phyloP scores from a whole-genome alignment of 1,140 invertebrate genomes.

The Halesus radiatus region DNA sequence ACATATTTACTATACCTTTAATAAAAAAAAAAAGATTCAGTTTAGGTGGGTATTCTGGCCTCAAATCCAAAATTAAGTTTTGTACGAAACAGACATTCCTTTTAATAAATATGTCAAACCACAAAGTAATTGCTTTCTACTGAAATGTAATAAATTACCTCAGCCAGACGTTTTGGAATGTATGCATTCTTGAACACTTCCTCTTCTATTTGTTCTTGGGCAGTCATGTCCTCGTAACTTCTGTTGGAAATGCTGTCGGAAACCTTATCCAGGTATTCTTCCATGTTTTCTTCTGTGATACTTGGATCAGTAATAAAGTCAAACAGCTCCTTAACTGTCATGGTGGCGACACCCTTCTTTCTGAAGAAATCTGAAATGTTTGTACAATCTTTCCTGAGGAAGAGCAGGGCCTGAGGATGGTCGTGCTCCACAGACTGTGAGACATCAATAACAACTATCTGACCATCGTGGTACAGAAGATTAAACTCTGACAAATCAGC shows the following conservation, averaged over 20 bases:
- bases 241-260: constrained; percentile 76
- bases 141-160: constrained; percentile 76
- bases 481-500: constrained; percentile 99
- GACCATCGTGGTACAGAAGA: constrained; percentile 87
- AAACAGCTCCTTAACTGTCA: constrained; percentile 94
- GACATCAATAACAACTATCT: constrained; percentile 95
- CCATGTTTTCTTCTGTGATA: constrained; percentile 87
- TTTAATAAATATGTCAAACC: too few relatives aligned
- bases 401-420: constrained; percentile 95
- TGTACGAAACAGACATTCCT: too few relatives aligned
- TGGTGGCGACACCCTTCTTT: constrained; percentile 88
- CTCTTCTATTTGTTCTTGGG: constrained; percentile 83
- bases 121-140: too few relatives aligned
- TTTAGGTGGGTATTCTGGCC: too few relatives aligned
- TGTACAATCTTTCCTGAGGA: constrained; percentile 94
- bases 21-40: too few relatives aligned
- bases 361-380: constrained; percentile 95
- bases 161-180: constrained; percentile 94
- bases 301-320: constrained; percentile 95
- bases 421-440: constrained; percentile 98
- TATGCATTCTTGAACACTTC: constrained; percentile 95
- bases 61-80: too few relatives aligned
- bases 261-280: constrained; percentile 81
- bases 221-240: constrained; percentile 74
- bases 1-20: too few relatives aligned